phyloP scores from a whole-genome alignment of 1,140 invertebrate species.

The Penaeus chinensis region DNA sequence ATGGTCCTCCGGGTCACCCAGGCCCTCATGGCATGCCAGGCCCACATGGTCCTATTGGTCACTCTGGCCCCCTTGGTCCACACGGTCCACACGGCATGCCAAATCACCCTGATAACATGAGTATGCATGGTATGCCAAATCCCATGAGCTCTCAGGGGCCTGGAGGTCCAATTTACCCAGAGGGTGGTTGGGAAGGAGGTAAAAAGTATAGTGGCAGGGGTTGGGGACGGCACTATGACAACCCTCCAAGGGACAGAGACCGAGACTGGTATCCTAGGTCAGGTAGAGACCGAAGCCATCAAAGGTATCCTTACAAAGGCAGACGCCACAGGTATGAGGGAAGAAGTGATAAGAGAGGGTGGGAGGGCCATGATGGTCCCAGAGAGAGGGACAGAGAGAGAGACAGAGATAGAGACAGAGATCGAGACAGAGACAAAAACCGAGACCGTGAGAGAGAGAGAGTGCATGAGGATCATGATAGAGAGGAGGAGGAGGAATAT shows the following conservation, averaged over 20 bases:
- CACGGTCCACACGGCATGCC: too few relatives aligned
- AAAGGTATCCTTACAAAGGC: slow-evolving; percentile 16
- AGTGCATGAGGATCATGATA: slow-evolving; percentile 13
- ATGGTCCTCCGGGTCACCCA: slow-evolving; percentile 16
- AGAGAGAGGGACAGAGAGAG: too few relatives aligned
- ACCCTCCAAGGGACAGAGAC: slow-evolving; percentile 24
- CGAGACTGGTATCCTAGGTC: slow-evolving; percentile 12
- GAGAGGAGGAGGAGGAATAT: background rate
- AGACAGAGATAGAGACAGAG: background rate
- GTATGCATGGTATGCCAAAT: background rate
- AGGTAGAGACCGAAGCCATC: slow-evolving; percentile 25
- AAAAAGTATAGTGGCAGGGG: slow-evolving; percentile 21
- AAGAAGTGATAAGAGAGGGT: background rate
- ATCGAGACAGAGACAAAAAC: background rate
- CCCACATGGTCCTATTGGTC: background rate
- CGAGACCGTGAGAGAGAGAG: background rate
- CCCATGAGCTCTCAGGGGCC: background rate
- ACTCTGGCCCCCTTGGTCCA: background rate
- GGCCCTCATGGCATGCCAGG: background rate
- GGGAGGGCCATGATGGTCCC: slow-evolving; percentile 5
- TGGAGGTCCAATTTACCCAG: background rate
- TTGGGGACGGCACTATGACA: slow-evolving; percentile 27
- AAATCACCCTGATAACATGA: too few relatives aligned
- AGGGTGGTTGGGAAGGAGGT: slow-evolving; percentile 20
- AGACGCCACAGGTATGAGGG: slow-evolving; percentile 19